phyloP scores from a whole-genome alignment of 2,797 vertebrate genomes.

The Melanotaenia trifasciata region DNA sequence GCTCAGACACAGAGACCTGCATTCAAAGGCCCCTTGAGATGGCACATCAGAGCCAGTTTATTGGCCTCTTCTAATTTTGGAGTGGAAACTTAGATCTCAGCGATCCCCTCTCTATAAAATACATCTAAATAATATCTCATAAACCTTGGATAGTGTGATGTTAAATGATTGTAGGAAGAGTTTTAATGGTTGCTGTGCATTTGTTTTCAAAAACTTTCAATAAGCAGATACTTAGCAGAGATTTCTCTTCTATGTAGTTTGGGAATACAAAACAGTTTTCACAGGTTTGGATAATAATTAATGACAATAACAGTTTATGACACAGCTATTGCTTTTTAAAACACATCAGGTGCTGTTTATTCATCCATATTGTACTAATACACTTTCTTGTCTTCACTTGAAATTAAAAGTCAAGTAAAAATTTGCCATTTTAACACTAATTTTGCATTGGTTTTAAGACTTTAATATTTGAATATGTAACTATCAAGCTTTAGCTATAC shows the following conservation, averaged over 20 bases:
- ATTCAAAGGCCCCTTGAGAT: slow-evolving; percentile 27
- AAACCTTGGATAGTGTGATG: slow-evolving; percentile 25
- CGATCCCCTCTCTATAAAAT: slow-evolving; percentile 39
- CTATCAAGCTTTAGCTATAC: slow-evolving; percentile 51
- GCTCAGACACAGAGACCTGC: slow-evolving; percentile 15
- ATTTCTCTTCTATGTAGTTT: slow-evolving; percentile 38
- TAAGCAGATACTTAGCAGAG: slow-evolving; percentile 18
- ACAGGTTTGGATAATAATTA: slow-evolving; percentile 24
- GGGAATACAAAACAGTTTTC: slow-evolving; percentile 25
- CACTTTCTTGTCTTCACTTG: slow-evolving; percentile 41
- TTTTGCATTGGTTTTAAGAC: slow-evolving; percentile 29
- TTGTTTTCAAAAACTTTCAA: slow-evolving; percentile 25
- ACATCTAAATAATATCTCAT: slow-evolving; percentile 52
- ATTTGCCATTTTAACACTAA: slow-evolving; percentile 40
- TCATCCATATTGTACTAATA: slow-evolving; percentile 27
- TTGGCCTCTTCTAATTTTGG: slow-evolving; percentile 45
- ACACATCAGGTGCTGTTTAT: slow-evolving; percentile 56
- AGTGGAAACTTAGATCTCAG: slow-evolving; percentile 42
- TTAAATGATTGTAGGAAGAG: slow-evolving; percentile 29
- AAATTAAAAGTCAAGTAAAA: slow-evolving; percentile 55
- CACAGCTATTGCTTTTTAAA: slow-evolving; percentile 30
- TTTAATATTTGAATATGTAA: slow-evolving; percentile 36
- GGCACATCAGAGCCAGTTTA: slow-evolving; percentile 28
- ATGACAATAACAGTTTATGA: slow-evolving; percentile 4
- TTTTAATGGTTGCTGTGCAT: slow-evolving; percentile 20